These are phyloP conservation scores for Engystomops pustulosus DNA, from an alignment of 2,113 vertebrate genomes.

Conservation along the genomic window DNA sequence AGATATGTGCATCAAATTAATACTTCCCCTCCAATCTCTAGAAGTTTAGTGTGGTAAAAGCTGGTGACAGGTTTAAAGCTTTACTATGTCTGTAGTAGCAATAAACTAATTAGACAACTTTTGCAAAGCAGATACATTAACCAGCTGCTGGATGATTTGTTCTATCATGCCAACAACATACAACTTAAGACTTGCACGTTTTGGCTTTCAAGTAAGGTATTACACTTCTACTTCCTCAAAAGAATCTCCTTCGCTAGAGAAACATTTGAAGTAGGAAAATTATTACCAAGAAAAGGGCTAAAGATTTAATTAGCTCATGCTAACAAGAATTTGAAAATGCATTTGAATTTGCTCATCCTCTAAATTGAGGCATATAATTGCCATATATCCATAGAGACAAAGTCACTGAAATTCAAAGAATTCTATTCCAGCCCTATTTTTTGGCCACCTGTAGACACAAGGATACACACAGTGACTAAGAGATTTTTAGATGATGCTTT, in stretches of 20 bases:
- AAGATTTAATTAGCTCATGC: constrained; percentile 36
- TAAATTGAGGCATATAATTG: constrained; percentile 48
- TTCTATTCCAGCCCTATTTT: constrained; percentile 51
- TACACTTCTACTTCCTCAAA: neutral
- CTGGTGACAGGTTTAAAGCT: no score
- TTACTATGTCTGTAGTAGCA: no score
- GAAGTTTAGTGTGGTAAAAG: no score
- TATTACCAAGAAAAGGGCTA: neutral
- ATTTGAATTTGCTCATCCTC: constrained; percentile 15
- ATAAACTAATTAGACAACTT: neutral
- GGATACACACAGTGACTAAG: constrained; percentile 49
- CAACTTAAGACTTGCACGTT: neutral
- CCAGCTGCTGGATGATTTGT: neutral
- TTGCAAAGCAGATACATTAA: neutral
- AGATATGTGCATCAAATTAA: no score
- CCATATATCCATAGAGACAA: constrained; percentile 49
- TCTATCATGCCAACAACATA: neutral
- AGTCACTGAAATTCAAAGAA: constrained; percentile 48
- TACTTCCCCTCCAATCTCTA: no score
- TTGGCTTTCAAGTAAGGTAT: neutral
- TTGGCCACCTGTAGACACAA: constrained; percentile 58
- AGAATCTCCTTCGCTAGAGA: neutral
- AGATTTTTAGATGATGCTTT: constrained; percentile 56
- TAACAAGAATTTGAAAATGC: constrained; percentile 27
- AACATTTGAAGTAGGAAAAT: constrained; percentile 30